Evolutionary conservation across 1,140 invertebrate species (phyloP), one percentile per base, ranked within the genome.

Genomic region (Formica selysi): DNA sequence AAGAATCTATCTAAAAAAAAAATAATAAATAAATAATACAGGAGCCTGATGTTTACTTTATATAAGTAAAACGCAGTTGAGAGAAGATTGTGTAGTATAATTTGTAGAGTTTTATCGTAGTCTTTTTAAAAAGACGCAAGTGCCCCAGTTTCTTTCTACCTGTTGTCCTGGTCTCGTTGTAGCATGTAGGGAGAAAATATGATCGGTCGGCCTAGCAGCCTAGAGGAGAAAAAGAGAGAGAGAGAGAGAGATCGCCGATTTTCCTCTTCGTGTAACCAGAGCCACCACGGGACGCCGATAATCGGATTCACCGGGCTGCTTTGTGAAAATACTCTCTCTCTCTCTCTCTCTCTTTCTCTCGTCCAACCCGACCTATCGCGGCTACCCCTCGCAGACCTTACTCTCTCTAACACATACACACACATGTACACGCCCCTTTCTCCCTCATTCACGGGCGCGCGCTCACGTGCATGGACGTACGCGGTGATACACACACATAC

Each of bases 281-380:
- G 59, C 59, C 38, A 32, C 74, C 41, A 62, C 26, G 61, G 70
- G 38, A 51, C 38, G 51, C 13, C 73, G 73, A 89, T 86, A 86
- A 89, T 89, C 87, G 71, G 70, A 88, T 81, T 86, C 84, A 68
- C 54, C 59, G 67, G 70, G 22, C 10, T 51, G 57, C 87, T 89
- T 89, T 86, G 80, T 89, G 87, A 89, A 81, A 89, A 89, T 78
- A 67, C 67, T 89, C 86, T 89, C 68, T 38, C 76, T 70, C 80
- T 67, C 41, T 87, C 68, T 38, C 26, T 70, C 44, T 44, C 64
- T 71, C 32, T 81, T 22, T 81, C 51, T 70, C 62, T 48, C 65
- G 22, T 29, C 44, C n/a, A 26, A 62, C 57, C 22, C 74, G 26
- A 32, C 19, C 59, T 6, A 13, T 41, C 84, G 44, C 36, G 76